phyloP scores from a whole-genome alignment of 2,113 vertebrate species.

The Tor tambroides region DNA sequence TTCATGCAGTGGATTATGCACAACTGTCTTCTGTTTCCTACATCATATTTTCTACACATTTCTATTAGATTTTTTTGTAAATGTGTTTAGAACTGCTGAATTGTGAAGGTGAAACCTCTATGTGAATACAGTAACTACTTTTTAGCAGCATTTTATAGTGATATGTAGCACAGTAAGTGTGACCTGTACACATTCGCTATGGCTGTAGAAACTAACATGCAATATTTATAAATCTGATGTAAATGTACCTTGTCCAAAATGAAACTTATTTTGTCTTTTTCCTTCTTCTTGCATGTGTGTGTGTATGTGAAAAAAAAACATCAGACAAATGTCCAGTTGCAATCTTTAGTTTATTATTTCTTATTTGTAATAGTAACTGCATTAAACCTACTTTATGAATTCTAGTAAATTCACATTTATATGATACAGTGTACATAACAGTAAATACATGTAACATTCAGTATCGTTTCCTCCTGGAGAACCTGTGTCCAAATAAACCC shows the following conservation, averaged over 20 bases:
- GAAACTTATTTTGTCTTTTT: no score
- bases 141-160: slow-evolving; percentile 6
- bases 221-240: no score
- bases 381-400: slow-evolving; percentile 65
- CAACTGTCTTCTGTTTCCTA: not conserved
- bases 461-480: slow-evolving; percentile 57
- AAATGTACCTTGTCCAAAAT: no score
- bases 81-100: no score
- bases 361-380: slow-evolving; percentile 61
- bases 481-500: slow-evolving; percentile 18
- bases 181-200: no score
- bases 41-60: no score
- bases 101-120: slow-evolving; percentile 33
- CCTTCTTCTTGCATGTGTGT: no score
- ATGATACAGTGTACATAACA: slow-evolving; percentile 71
- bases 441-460: slow-evolving; percentile 73
- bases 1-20: no score
- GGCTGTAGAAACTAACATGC: no score
- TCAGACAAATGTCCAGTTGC: slow-evolving; percentile 21
- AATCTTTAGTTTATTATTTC: slow-evolving; percentile 66
- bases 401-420: slow-evolving; percentile 72
- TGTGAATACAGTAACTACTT: slow-evolving; percentile 9
- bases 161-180: not conserved
- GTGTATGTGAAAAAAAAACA: not conserved
- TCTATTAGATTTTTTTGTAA: no score